phyloP scores from a whole-genome alignment of 2,888 invertebrate species.

The Hylaea fasciaria region DNA sequence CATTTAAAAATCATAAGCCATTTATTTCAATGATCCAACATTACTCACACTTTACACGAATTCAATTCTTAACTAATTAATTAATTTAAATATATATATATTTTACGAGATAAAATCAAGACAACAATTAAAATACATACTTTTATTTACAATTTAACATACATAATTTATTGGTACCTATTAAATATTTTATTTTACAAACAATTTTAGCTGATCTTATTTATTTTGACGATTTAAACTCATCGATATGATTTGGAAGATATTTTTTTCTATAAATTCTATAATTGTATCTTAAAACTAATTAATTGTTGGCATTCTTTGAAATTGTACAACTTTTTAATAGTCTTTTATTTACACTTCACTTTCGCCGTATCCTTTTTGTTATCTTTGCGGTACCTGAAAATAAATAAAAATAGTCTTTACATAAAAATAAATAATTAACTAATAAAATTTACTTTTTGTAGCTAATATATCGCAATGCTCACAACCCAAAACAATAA shows the following conservation, averaged over 20 bases:
- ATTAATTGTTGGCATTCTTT: constrained; percentile 63
- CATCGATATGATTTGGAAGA: constrained; percentile 38
- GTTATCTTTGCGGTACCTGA: constrained; percentile 79
- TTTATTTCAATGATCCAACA: constrained; percentile 57
- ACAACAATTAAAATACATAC: constrained; percentile 21
- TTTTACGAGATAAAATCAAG: constrained; percentile 22
- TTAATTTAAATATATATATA: constrained; percentile 26
- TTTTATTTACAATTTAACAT: constrained; percentile 33
- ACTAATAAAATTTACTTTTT: too few relatives aligned
- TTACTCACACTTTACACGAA: constrained; percentile 54
- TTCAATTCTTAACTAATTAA: constrained; percentile 41
- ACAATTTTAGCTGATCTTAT: constrained; percentile 10
- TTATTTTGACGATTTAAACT: constrained; percentile 33
- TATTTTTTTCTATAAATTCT: constrained; percentile 27
- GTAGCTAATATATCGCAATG: too few relatives aligned
- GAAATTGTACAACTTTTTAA: constrained; percentile 59
- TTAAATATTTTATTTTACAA: constrained; percentile 33
- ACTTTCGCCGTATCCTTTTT: constrained; percentile 48
- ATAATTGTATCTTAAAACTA: constrained; percentile 24
- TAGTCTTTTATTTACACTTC: constrained; percentile 45
- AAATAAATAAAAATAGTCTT: constrained; percentile 43
- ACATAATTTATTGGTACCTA: constrained; percentile 7
- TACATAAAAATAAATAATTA: neutral
- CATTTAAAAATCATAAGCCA: constrained; percentile 51
- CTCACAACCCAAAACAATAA: too few relatives aligned